Evolutionary conservation across 2,797 vertebrate species (phyloP).

Genomic region (Agapornis canus): DNA sequence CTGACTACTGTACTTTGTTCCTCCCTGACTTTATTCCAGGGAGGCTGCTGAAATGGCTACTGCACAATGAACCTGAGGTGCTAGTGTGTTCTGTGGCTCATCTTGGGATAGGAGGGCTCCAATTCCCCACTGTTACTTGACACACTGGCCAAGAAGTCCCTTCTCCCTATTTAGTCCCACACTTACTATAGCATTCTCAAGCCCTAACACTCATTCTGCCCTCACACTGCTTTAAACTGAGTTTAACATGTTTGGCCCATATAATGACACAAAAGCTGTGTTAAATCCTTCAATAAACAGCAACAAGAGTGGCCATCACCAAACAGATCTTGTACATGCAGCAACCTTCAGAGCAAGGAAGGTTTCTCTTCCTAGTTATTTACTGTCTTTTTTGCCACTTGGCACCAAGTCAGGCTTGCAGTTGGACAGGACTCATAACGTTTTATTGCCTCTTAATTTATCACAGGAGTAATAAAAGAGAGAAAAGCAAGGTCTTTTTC

Average conservation of each 20-base stretch:
- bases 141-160: background rate
- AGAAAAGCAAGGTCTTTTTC: background rate
- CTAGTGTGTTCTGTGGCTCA: background rate
- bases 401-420: background rate
- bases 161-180: background rate
- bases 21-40: constrained; percentile 3
- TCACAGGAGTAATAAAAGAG: background rate
- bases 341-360: background rate
- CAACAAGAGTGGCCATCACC: background rate
- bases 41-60: constrained; percentile 17
- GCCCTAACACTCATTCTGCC: background rate
- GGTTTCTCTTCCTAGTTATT: background rate
- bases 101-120: background rate
- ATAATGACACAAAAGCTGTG: background rate
- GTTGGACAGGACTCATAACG: background rate
- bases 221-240: background rate
- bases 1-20: constrained; percentile 41
- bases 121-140: background rate
- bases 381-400: background rate
- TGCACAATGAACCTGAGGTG: constrained; percentile 11
- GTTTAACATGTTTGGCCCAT: fast-evolving
- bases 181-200: background rate
- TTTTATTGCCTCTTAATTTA: background rate
- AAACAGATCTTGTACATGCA: background rate
- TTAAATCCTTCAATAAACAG: background rate